Evolutionary conservation across 2,797 vertebrate species (phyloP), one percentile per base, ranked within the genome.

Genomic region (Pipistrellus nathusii): DNA sequence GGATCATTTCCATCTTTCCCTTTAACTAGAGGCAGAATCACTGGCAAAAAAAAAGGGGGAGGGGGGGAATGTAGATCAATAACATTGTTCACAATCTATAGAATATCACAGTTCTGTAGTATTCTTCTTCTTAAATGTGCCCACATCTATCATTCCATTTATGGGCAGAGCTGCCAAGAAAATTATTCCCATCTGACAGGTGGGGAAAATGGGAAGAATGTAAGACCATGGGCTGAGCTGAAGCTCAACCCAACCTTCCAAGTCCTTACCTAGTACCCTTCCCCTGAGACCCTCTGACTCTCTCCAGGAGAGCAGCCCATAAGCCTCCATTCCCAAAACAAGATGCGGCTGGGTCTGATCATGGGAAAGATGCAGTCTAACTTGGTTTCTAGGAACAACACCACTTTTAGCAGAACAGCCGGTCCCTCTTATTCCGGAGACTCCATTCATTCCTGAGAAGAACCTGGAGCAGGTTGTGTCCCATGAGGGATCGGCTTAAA

Each of bases 291-390:
- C 72, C 27, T 1, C 76, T 23, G 35, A 48, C n/a, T 59, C 35
- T 41, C 46, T 64, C 2, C 17, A 73, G 25, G 41, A 71, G 38
- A 69, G 20, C 32, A 69, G 44, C 9, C 53, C 1, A 13, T 14
- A 1, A 44, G 44, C 17, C 11, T 76, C 69, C 35, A 59, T 23
- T 62, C 71, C 46, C 18, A 57, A 12, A 17, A 44, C 44, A 30
- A 77, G 10, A 27, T 15, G 0, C 0, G 64, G 4, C 0, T 3
- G 7, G 30, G 8, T 44, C n/a, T 23, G 21, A 38, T 72, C 13
- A 44, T 82, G 41, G 57, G n/a, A 77, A 80, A 88, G 86, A 25
- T 0, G 18, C 32, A 14, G 0, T 21, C 27, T 53, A 21, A 48
- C 35, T 41, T 82, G 41, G 73, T 44, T 69, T 81, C 78, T 62